Evolutionary conservation across 2,113 vertebrate genomes (phyloP), one percentile per base, ranked within the genome.

Genomic region (Pygathrix nemaeus): DNA sequence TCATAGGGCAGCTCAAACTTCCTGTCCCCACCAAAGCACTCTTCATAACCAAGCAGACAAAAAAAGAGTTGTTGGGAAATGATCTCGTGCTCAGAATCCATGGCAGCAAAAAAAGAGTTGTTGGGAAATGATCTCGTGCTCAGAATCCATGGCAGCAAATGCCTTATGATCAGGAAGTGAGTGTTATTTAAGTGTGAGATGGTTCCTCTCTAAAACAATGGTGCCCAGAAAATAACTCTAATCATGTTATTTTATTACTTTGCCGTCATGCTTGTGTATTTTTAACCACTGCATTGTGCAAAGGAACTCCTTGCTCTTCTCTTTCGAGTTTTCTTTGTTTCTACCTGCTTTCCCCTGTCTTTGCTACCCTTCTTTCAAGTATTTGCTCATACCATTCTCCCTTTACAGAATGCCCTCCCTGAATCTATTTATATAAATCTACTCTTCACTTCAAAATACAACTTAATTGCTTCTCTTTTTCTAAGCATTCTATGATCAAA

Each of bases 241-340:
- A 72, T 8, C 21, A 45, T 45, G 78, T 89, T 75, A n/a, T 81
- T 92, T 89, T 92, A 70, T 90, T n/a, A 59, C 90, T 96, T 76
- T 35, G 59, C 35, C 21, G 12, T 38, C 59, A 38, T 8, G 40
- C 16, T 52, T 88, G 61, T 91, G 61, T 66, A 90, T 97, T 70
- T 78, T 64, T 64, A 64, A 64, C 5, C 27, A 32, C 27, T 64
- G 61, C 61, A 64, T 32, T 64, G 27, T 30, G 1, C 61, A 64
- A 64, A 13, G 61, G 27, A 64, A 10, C 40, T 12, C 16, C 79
- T 45, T 1, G 0, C 8, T 40, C 38, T 91, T 75, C 21, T 25
- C 50, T 79, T 50, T 66, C 35, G 43, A 70, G 30, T 75, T n/a
- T 9, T 59, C 13, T 86, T 80, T 80, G 8, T 59, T 85, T 55